phyloP scores from a whole-genome alignment of 2,888 invertebrate genomes.

The Cerastis leucographa region DNA sequence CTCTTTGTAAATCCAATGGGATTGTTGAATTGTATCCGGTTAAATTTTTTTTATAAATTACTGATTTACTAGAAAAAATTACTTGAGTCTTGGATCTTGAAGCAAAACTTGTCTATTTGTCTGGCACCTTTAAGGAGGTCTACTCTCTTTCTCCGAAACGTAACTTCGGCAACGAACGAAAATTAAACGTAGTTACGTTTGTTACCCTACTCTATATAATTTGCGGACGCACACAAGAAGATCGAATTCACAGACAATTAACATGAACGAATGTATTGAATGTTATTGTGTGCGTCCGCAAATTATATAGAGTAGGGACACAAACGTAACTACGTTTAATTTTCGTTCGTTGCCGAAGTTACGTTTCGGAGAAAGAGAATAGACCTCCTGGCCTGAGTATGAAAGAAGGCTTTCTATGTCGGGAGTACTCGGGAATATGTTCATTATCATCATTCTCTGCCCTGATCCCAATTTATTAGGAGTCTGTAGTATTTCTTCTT shows the following conservation, averaged over 20 bases:
- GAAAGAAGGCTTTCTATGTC: not conserved
- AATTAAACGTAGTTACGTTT: too few relatives aligned
- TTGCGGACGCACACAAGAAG: too few relatives aligned
- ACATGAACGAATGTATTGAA: too few relatives aligned
- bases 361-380: too few relatives aligned
- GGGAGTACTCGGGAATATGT: not conserved
- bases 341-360: too few relatives aligned
- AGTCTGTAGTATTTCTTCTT: not conserved
- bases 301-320: too few relatives aligned
- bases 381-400: not conserved
- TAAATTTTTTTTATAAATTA: not conserved
- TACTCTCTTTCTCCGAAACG: too few relatives aligned
- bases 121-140: not conserved
- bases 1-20: not conserved
- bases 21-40: slow-evolving; percentile 6
- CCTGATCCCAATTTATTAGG: not conserved
- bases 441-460: not conserved
- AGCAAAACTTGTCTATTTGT: not conserved
- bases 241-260: too few relatives aligned
- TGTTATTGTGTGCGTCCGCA: too few relatives aligned
- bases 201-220: too few relatives aligned
- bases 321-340: too few relatives aligned
- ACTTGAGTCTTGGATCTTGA: not conserved
- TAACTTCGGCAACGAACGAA: too few relatives aligned
- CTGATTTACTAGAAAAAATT: not conserved